phyloP scores from a whole-genome alignment of 1,140 invertebrate genomes.

The Dufourea novaeangliae region DNA sequence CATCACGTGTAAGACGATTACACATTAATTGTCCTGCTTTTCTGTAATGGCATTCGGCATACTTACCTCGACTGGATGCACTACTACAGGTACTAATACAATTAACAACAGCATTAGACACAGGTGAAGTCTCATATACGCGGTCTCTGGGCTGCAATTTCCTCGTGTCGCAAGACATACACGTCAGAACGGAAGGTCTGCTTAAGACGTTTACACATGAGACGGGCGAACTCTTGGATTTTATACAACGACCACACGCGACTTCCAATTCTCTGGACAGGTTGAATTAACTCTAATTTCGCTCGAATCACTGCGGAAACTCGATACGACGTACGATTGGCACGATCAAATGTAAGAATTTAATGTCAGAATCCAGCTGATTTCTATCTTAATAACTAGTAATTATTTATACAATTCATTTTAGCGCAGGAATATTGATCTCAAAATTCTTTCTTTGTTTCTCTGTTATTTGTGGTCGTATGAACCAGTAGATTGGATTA shows the following conservation, averaged over 20 bases:
- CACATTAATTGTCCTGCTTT: slow-evolving; percentile 9
- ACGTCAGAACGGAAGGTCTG: neutral
- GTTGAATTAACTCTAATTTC: neutral
- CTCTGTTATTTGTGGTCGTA: too few species aligned
- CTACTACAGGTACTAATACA: neutral
- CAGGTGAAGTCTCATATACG: slow-evolving; percentile 7
- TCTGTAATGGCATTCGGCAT: neutral
- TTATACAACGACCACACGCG: neutral
- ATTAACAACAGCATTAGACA: slow-evolving; percentile 4
- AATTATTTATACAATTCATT: too few species aligned
- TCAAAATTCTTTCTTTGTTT: too few species aligned
- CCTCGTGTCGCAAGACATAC: neutral
- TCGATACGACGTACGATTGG: too few species aligned
- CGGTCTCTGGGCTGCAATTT: slow-evolving; percentile 20
- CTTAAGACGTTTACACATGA: neutral
- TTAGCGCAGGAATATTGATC: too few species aligned
- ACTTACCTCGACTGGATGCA: neutral
- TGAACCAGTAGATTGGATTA: too few species aligned
- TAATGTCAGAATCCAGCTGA: too few species aligned
- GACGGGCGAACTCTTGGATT: neutral
- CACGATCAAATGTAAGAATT: too few species aligned
- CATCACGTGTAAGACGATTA: slow-evolving; percentile 12
- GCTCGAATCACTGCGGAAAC: neutral
- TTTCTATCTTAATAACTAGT: too few species aligned
- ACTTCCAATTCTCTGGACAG: too few species aligned